Evolutionary conservation across 2,888 invertebrate genomes (phyloP).

Genomic region (Disparrhopalites patrizii): DNA sequence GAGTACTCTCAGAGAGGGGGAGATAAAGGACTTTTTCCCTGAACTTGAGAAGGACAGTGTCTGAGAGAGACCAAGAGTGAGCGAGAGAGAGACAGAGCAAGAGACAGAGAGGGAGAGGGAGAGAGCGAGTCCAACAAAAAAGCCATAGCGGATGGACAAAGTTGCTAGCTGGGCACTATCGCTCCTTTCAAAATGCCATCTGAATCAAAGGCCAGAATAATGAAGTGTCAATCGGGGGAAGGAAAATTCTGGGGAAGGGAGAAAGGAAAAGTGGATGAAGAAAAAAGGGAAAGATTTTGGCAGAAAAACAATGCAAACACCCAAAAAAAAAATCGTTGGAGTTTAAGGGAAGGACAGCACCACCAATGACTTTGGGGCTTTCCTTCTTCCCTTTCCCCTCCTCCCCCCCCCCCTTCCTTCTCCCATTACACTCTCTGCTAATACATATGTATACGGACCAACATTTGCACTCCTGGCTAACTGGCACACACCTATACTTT

Average conservation of each 20-base stretch:
- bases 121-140: not conserved
- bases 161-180: constrained; percentile 23
- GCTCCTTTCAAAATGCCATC: constrained; percentile 19
- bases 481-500: not conserved
- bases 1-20: too few species aligned
- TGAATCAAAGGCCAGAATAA: constrained; percentile 31
- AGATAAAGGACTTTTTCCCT: too few species aligned
- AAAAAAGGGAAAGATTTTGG: constrained; percentile 18
- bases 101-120: not conserved
- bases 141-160: constrained; percentile 6
- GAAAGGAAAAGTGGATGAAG: not conserved
- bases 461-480: not conserved
- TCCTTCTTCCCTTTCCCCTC: not conserved
- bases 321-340: constrained; percentile 13
- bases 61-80: too few species aligned
- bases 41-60: too few species aligned
- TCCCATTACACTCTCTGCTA: not conserved
- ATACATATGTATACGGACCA: not conserved
- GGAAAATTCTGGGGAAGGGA: constrained; percentile 12
- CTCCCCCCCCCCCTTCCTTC: not conserved
- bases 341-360: not conserved
- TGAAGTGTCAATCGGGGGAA: constrained; percentile 35
- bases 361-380: not conserved
- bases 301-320: constrained; percentile 37
- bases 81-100: too few species aligned